Percentiles rank a stretch among this genome's conserved stretches.
Conservation (phyloP, 2,797 vertebrate genomes). For the Xenops minutus region DNA sequence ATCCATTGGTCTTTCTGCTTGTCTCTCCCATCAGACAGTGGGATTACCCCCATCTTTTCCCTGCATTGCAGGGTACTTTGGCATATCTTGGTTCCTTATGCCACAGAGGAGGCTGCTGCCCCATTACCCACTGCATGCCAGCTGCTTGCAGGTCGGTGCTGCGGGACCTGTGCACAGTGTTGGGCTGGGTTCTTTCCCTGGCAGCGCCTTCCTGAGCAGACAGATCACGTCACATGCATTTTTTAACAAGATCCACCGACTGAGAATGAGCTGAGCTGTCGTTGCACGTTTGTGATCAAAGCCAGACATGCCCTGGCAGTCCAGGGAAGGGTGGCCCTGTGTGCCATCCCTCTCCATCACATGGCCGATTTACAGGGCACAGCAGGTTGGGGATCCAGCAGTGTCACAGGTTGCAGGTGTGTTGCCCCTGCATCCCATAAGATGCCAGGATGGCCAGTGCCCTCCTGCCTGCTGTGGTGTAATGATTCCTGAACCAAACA, state of each 20-base stretch:
- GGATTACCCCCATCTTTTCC: neutral
- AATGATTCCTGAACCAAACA: rapidly evolving
- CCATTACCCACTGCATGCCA: neutral
- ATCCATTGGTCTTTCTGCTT: rapidly evolving
- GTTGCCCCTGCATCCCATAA: neutral
- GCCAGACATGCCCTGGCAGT: neutral
- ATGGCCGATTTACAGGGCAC: rapidly evolving
- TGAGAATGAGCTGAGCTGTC: conserved; percentile 7
- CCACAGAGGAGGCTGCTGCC: neutral
- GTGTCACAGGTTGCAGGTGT: neutral
- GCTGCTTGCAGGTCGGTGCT: neutral
- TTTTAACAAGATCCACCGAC: conserved; percentile 9
- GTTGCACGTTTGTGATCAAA: neutral
- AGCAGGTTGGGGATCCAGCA: neutral
- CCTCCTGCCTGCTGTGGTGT: neutral
- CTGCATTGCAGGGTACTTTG: neutral
- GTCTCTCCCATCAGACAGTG: neutral
- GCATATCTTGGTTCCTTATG: rapidly evolving
- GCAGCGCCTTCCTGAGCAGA: neutral
- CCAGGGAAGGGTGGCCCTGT: neutral
- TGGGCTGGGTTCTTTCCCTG: neutral
- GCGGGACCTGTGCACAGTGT: rapidly evolving
- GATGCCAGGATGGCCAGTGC: neutral
- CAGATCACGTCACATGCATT: conserved; percentile 19
- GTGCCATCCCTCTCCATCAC: neutral